Evolutionary conservation across 2,888 invertebrate genomes (phyloP).

Genomic region (Agapetus fuscipes): DNA sequence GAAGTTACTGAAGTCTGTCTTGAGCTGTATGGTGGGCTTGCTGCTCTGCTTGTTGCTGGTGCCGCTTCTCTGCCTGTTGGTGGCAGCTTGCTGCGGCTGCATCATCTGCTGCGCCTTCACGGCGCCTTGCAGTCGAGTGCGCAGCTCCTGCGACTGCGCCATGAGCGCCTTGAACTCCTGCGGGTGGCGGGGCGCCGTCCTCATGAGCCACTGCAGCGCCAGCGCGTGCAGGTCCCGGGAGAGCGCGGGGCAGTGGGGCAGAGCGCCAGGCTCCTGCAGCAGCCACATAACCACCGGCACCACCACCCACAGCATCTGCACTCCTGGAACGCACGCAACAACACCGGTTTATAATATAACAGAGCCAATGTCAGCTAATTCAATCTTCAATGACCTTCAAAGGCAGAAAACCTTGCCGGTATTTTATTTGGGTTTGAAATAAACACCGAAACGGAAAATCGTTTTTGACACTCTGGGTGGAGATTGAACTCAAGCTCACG

Average conservation of each 20-base stretch:
- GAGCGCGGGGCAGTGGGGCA: constrained; percentile 51
- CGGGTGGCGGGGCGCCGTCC: constrained; percentile 87
- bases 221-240: constrained; percentile 73
- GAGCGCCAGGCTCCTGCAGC: constrained; percentile 58
- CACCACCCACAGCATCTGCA: constrained; percentile 79
- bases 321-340: constrained; percentile 52
- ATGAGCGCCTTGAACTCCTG: constrained; percentile 89
- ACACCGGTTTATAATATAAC: no score
- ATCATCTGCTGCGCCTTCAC: constrained; percentile 59
- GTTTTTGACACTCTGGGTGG: no score
- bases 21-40: constrained; percentile 77
- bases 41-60: constrained; percentile 26
- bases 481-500: no score
- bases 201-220: constrained; percentile 81
- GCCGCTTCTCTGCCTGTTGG: constrained; percentile 17
- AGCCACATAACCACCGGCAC: constrained; percentile 87
- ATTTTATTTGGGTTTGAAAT: no score
- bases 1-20: constrained; percentile 93
- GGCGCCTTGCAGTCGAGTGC: constrained; percentile 75
- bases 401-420: no score
- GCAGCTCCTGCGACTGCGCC: constrained; percentile 71
- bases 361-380: no score
- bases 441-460: no score
- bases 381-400: no score
- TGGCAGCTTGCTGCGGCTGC: background rate